Base-by-base conservation (phyloP, 2,113 vertebrate genomes). In the Quiscalus mexicanus region DNA sequence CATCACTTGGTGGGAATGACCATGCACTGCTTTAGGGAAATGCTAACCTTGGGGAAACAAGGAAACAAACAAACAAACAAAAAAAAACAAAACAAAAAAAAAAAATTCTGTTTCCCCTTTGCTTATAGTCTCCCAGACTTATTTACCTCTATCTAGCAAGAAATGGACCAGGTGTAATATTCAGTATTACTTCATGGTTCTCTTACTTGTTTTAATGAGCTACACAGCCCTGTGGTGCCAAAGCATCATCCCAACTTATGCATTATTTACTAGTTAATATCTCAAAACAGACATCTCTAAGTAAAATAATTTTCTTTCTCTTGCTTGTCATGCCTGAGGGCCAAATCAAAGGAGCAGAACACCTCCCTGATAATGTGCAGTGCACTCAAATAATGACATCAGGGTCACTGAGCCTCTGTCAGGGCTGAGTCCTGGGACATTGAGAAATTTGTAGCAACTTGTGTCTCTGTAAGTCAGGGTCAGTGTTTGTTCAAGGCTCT, bases 261-360 rank as follows among this genome's bases (percentile, higher is more conserved):
- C 78, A 96, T 96, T 96, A 97, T 97, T 97, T 97, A 97, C 68
- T 55, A 94, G 92, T 58, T 97, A 95, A 97, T 96, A 96, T 93
- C 82, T 87, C 63, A 81, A 93, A 97, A 87, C 75, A 96, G 88
- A 96, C 94, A 93, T 89, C 74, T 81, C 74, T 50, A 81, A 91
- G 93, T 75, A 64, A 84, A 92, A 81, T 85, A 3, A 11, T 85
- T 69, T 74, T 74, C 74, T 82, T 68, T 19, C 30, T 56, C 50
- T 82, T 69, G 15, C 53, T 65, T 58, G 15, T 76, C 37, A 10
- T 65, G 88, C 84, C 79, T 65, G 35, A 89, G 42, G 55, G 71
- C 24, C 68, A 82, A 86, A 69, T 45, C 24, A 60, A 44, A 82
- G 65, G n/a, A 64, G 19, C 27, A 82, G 25, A 87, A 44, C 25